Evolutionary conservation across 2,113 vertebrate genomes (phyloP), one percentile per base, ranked within the genome.

Genomic region (Pelvicachromis taeniatus): DNA sequence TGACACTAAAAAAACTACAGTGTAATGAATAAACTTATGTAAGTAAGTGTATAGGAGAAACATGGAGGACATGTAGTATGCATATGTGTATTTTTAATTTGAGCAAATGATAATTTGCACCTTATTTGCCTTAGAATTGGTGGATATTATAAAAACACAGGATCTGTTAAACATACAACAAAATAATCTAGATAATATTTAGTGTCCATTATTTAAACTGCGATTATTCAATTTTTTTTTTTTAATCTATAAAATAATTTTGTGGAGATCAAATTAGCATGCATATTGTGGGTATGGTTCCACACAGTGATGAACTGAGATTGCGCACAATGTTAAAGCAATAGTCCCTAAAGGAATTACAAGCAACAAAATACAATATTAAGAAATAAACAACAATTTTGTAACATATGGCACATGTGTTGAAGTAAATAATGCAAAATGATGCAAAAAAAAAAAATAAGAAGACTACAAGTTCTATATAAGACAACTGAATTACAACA

Each of bases 1-100:
- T 77, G 63, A 91, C 87, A 91, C 84, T 81, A 80, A 92, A 93
- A 94, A 90, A 52, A 88, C 53, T 78, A 93, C 89, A 77, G 91
- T 88, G 79, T 89, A 80, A 90, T 87, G 77, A 90, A 90, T 89
- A 85, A 84, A 90, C 52, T 78, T 89, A 75, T 58, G 54, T 23
- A 59, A 80, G 59, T 31, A 42, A 70, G 56, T 38, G 55, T 40
- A 58, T 19, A 21, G 6, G 3, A 8, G 17, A 55, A 33, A 14
- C 14, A 14, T 65, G 55, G 7, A 58, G 12, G 80, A 91, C 53
- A 58, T 54, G 29, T 80, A 50, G 61, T 50, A 40, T 6, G 79
- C 68, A 21, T 89, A 78, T 1, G 0, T 70, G 26, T 70, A 26
- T 17, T 50, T 80, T 86, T 78, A 50, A 77, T 84, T 58, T 4